Base-by-base conservation (phyloP, 2,113 vertebrate species). In the Actinemys pallida region DNA sequence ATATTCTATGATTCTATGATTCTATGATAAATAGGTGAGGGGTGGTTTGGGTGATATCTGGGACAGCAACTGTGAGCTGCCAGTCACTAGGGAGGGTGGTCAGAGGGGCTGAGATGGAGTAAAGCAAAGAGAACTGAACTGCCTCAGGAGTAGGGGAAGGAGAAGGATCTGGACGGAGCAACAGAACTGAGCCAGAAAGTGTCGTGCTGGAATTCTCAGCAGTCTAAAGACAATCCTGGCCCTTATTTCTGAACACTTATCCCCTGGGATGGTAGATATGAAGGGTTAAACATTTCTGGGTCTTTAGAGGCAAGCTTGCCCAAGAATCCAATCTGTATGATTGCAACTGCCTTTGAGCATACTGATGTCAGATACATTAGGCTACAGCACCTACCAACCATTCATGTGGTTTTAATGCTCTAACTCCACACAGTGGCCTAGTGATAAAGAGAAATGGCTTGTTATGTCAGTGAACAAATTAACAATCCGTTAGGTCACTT, bases 211-310 rank as follows among this genome's bases (percentile, higher is more conserved):
- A 84, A 82, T 89, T 91, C 52, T 82, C 29, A 80, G 81, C 65
- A 86, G 90, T 39, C 76, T 80, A 86, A 93, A 59, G 35, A 54
- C 22, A 88, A 72, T 14, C 19, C 24, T 4, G 3, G 13, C 14
- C 42, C 89, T 86, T 95, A 82, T 90, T 95, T 97, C 96, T 92
- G 93, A 85, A 83, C 17, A 45, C 17, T 42, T 82, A 54, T 82
- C 24, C 62, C 84, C 78, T 80, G 54, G 57, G 27, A 88, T 93
- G 56, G 29, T 62, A 96, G 87, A 92, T 89, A 31, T 90, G 93
- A 89, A 85, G 89, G 78, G 53, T 78, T 56, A 93, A 92, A 81
- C 20, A 24, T 42, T 24, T 75, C 8, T 75, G 39, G 69, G 14
- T 75, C 20, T 42, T 75, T 12, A 39, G n/a, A 88, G 86, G 39